Base-by-base conservation (phyloP, 2,113 vertebrate genomes). In the Chionomys nivalis region DNA sequence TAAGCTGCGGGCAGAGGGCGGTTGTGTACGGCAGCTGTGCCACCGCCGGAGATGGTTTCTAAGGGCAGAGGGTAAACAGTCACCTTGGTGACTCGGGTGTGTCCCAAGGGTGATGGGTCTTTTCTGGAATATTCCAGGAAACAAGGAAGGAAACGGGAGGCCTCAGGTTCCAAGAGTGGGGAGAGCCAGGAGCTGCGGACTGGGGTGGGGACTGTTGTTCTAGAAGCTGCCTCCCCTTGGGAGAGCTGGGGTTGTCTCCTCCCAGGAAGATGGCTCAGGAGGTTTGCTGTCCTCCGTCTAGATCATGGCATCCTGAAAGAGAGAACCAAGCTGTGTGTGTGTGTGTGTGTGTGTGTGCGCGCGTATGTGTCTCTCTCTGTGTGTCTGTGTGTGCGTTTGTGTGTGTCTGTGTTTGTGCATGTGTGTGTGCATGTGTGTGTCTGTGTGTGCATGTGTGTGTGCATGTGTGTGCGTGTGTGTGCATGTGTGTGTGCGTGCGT, bases 11-110 rank as follows among this genome's bases (percentile, higher is more conserved):
- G 94, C 78, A 93, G 95, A 95, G 93, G 86, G 75, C 82, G 89
- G 95, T 81, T 81, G 90, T 77, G 96, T 76, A 55, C 61, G 61
- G 81, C 39, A 79, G 87, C 92, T 31, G 39, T 93, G 94, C 96
- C 82, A 89, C 97, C 77, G 70, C 92, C 3, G 42, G 96, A 94
- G 86, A 85, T 95, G 96, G 96, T 96, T 97, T 97, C 94, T 77
- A 96, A 94, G 91, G 92, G 91, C 76, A 97, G 95, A 97, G 87
- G 96, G 91, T 97, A 98, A 97, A 97, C 95, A 96, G 93, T 96
- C 31, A 47, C 92, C 93, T 87, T 94, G 97, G 96, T 89, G 92
- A 89, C 96, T 94, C 73, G 95, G 97, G 78, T 0, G 91, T 94
- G 96, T 78, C 85, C 78, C 17, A 66, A 89, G 94, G 65, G 42